phyloP scores from a whole-genome alignment of 2,113 vertebrate genomes.

The Ariopsis seemanni region DNA sequence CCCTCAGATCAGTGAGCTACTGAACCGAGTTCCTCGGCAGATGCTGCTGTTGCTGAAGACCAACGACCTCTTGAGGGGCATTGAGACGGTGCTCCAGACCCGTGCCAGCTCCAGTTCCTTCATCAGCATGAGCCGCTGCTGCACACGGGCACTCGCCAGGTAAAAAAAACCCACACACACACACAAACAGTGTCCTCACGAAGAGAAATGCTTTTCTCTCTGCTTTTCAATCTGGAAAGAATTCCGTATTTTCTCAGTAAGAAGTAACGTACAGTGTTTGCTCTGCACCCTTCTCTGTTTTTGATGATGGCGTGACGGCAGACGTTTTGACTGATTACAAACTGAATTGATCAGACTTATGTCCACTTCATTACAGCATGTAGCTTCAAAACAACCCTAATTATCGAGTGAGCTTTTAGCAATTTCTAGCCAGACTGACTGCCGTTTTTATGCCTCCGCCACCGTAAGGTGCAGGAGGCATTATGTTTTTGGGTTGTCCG shows the following conservation, averaged over 20 bases:
- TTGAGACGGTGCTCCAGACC: constrained; percentile 85
- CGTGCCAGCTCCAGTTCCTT: constrained; percentile 90
- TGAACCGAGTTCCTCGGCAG: constrained; percentile 88
- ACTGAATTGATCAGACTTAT: neutral
- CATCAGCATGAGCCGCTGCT: constrained; percentile 96
- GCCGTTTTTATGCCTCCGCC: neutral
- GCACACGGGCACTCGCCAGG: constrained; percentile 82
- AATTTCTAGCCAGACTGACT: neutral
- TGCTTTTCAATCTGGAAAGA: neutral
- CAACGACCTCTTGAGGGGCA: constrained; percentile 91
- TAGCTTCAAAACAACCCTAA: neutral
- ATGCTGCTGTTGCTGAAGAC: constrained; percentile 97
- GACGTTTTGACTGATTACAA: neutral
- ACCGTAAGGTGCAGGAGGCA: no score
- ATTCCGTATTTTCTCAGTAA: neutral
- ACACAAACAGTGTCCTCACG: neutral
- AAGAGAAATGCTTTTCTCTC: neutral
- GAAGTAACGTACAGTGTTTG: neutral
- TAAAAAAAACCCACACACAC: constrained; percentile 53
- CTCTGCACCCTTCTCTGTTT: neutral
- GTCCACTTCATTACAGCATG: neutral
- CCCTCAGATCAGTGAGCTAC: constrained; percentile 91
- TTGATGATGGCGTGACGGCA: neutral
- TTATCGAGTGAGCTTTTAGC: neutral
- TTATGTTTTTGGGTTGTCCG: no score